Evolutionary conservation across 2,888 invertebrate genomes (phyloP), one percentile per base, ranked within the genome.

Genomic region (Archips xylosteana): DNA sequence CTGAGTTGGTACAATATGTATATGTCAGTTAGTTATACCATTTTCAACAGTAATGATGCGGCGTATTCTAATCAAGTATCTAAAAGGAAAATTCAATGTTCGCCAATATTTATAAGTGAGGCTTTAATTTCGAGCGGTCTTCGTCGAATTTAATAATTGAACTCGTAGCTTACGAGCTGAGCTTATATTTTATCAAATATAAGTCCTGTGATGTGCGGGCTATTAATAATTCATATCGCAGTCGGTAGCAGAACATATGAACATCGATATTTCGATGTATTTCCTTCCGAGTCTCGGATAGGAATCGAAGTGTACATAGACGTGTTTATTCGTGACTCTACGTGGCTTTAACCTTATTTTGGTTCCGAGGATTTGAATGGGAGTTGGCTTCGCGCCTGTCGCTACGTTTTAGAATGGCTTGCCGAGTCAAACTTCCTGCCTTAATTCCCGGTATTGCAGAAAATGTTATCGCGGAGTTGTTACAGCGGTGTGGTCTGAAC

Each of bases 211-310:
- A 74, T 76, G 74, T 81, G 78, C 77, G 68, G 54, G 68, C 63
- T 76, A 78, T 89, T 85, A 88, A 90, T 90, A 89, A 89, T 89
- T 90, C 87, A 90, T 89, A 87, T 78, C 78, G 76, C 75, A 65
- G 76, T 79, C 79, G 75, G 74, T 72, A 74, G 70, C 77, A 54
- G 63, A 68, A n/a, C 72, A 68, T 73, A 73, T 47, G 68, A 68
- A 59, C 68, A 68, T 75, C 74, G 76, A 75, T 80, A 80, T 79
- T 34, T 73, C 63, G 63, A 39, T 39, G 57, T 54, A 68, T 68
- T 72, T 59, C 49, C 75, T 68, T 59, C 49, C 74, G 71, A 70
- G 75, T 76, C 63, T 74, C 51, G 62, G 66, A 60, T 57, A 66
- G 65, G 51, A 65, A 42, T 65, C n/a, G 47, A n/a, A 42, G 49